Evolutionary conservation across 2,113 vertebrate species (phyloP).

Genomic region (Raja brachyura): DNA sequence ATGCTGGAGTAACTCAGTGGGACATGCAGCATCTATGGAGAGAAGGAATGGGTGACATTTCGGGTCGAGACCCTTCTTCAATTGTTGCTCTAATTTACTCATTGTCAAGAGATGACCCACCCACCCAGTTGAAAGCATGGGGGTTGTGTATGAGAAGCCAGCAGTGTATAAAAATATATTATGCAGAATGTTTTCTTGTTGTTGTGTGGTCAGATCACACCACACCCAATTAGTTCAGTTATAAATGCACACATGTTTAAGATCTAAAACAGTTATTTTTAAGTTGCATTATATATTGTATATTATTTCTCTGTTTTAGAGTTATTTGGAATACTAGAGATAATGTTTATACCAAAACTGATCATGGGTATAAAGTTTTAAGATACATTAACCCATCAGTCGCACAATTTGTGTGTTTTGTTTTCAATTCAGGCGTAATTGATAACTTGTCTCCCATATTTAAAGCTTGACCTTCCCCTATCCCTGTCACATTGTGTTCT

Average conservation of each 20-base stretch:
- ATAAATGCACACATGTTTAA: not conserved
- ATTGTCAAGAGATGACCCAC: not conserved
- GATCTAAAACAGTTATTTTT: not conserved
- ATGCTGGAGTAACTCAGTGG: no score
- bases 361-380: not conserved
- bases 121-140: not conserved
- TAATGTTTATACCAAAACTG: not conserved
- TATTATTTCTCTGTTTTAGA: not conserved
- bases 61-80: not conserved
- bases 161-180: not conserved
- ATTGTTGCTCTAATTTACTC: not conserved
- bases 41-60: no score
- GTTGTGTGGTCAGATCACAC: not conserved
- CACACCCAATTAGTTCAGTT: not conserved
- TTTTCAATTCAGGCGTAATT: not conserved
- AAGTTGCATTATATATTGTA: not conserved
- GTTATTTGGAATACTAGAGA: not conserved
- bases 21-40: no score
- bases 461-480: not conserved
- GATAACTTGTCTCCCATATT: not conserved
- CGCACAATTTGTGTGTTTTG: not conserved
- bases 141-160: not conserved
- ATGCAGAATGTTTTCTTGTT: not conserved
- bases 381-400: not conserved
- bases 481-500: not conserved